Conservation (phyloP, 2,888 invertebrate genomes). For the Megaustenia siamemsis region DNA sequence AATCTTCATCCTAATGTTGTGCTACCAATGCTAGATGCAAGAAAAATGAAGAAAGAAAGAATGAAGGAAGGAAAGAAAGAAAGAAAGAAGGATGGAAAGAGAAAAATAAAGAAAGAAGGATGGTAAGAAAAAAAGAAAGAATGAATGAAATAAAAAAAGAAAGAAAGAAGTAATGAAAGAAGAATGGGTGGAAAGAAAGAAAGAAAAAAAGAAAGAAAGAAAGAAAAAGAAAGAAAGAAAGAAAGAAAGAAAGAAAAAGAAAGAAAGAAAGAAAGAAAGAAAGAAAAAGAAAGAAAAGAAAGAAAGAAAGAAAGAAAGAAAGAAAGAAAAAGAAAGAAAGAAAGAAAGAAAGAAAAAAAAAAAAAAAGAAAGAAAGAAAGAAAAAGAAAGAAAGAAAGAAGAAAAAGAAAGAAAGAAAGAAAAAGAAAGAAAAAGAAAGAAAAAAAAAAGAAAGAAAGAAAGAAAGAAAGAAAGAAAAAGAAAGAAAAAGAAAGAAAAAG, state of each 20-base stretch:
- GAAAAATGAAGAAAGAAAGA: no score
- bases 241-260: neutral
- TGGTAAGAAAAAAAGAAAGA: no score
- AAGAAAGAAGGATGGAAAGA: no score
- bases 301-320: neutral
- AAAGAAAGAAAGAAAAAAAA: neutral
- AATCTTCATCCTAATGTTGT: no score
- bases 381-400: neutral
- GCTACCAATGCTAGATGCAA: no score
- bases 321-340: constrained; percentile 2
- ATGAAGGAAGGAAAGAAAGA: neutral
- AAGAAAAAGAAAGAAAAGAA: constrained; percentile 18
- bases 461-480: neutral
- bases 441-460: neutral
- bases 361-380: neutral
- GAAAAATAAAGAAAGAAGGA: no score
- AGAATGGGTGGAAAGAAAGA: no score
- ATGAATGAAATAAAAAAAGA: no score
- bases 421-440: constrained; percentile 5
- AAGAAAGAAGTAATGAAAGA: no score
- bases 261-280: neutral
- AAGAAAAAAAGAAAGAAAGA: no score
- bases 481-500: neutral
- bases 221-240: no score
- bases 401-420: neutral